Percentiles rank a stretch among this genome's conserved stretches.
Conservation (phyloP, 2,888 invertebrate genomes). For the Sphecodes monilicornis region DNA sequence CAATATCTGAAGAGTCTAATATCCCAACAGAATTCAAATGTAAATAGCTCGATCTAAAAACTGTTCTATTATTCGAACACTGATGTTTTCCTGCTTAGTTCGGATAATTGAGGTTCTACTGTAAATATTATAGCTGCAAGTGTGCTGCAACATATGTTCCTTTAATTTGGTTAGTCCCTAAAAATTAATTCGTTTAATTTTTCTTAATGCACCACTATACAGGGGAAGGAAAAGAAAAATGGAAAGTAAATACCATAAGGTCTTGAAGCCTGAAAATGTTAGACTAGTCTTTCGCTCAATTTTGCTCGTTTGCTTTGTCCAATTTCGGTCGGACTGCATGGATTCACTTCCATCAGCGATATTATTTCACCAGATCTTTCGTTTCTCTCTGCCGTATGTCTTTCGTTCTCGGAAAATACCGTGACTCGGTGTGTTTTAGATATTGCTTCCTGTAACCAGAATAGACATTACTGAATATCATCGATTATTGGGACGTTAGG, state of each 20-base stretch:
- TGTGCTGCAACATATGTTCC: not conserved
- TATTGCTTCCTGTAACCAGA: conserved; percentile 61
- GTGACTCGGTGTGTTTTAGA: conserved; percentile 66
- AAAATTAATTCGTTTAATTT: conserved; percentile 4
- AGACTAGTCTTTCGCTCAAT: conserved; percentile 53
- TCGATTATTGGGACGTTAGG: conserved; percentile 44
- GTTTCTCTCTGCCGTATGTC: conserved; percentile 49
- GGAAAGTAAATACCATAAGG: conserved; percentile 40
- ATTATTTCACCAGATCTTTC: conserved; percentile 68
- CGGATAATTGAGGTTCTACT: too few species aligned
- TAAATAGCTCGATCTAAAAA: too few species aligned
- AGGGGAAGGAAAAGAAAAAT: not conserved
- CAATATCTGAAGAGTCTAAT: too few species aligned
- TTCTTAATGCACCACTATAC: not conserved
- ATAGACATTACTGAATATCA: conserved; percentile 54
- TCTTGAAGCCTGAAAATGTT: conserved; percentile 46
- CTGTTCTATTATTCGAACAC: too few species aligned
- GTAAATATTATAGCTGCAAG: not conserved
- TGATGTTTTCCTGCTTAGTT: too few species aligned
- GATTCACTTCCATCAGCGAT: conserved; percentile 73
- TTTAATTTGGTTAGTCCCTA: conserved; percentile 6
- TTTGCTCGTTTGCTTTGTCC: conserved; percentile 63
- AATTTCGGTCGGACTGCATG: conserved; percentile 62
- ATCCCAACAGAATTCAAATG: too few species aligned
- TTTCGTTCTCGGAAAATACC: conserved; percentile 61